A percentile compares a stretch with the other conserved stretches of the same genome.
Conservation (phyloP, 2,113 vertebrate species). For the Thunnus thynnus region DNA sequence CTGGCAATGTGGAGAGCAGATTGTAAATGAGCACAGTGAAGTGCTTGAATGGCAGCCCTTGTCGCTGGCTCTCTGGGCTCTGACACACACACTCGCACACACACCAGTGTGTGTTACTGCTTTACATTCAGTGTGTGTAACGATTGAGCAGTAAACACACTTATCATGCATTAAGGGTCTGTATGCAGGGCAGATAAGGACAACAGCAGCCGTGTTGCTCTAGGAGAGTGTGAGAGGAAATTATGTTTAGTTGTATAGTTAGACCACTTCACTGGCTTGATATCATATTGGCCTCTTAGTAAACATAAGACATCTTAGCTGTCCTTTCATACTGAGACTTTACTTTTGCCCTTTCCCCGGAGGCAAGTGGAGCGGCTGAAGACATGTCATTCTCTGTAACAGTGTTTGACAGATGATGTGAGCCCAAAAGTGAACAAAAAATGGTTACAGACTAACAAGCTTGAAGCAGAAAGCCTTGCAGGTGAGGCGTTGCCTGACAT, state of each 20-base stretch:
- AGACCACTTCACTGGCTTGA: not conserved
- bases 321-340: not conserved
- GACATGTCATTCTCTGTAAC: conserved; percentile 17
- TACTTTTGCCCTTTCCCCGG: not conserved
- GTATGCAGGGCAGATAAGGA: conserved; percentile 52
- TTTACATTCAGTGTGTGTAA: not conserved
- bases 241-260: not conserved
- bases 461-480: conserved; percentile 1
- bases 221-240: not conserved
- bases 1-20: conserved; percentile 77
- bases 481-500: conserved; percentile 29
- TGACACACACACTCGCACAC: conserved; percentile 51
- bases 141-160: conserved; percentile 53
- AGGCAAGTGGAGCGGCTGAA: not conserved
- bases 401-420: conserved; percentile 38
- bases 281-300: not conserved
- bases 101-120: too few relatives aligned
- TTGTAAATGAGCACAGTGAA: conserved; percentile 79
- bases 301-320: not conserved
- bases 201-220: conserved; percentile 24
- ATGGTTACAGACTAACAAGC: conserved; percentile 6
- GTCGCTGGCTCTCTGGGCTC: conserved; percentile 59
- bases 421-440: conserved; percentile 18
- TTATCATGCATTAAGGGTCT: conserved; percentile 47
- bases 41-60: conserved; percentile 81